phyloP scores from a whole-genome alignment of 2,797 vertebrate genomes.

The Florisuga fusca region DNA sequence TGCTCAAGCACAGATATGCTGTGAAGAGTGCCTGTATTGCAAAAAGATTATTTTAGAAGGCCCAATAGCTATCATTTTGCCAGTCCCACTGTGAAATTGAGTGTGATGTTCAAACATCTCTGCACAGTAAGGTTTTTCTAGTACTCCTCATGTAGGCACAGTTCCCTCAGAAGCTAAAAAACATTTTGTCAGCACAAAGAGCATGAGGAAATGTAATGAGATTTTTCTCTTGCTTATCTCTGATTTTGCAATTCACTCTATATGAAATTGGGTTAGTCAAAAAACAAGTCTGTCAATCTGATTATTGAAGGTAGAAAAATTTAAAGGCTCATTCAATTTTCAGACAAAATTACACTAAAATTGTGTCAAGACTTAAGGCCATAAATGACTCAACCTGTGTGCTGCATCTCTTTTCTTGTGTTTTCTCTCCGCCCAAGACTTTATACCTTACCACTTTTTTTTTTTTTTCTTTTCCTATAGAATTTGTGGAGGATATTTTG shows the following conservation, averaged over 20 bases:
- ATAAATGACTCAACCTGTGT: not conserved
- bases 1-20: not conserved
- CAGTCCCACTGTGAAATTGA: not conserved
- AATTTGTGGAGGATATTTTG: not conserved
- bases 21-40: constrained; percentile 16
- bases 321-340: not conserved
- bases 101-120: not conserved
- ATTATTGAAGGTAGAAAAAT: not conserved
- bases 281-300: not conserved
- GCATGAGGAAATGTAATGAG: not conserved
- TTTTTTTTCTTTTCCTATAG: not conserved
- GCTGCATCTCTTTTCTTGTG: not conserved
- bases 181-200: not conserved
- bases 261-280: not conserved
- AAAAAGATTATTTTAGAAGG: constrained; percentile 12
- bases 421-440: not conserved
- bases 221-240: not conserved
- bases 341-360: not conserved
- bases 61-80: not conserved
- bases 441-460: not conserved
- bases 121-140: not conserved
- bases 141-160: not conserved
- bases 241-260: not conserved
- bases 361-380: not conserved
- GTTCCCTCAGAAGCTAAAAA: not conserved